These are phyloP conservation scores for Mesitornis unicolor DNA, from an alignment of 2,113 vertebrate genomes.

Conservation along the genomic window DNA sequence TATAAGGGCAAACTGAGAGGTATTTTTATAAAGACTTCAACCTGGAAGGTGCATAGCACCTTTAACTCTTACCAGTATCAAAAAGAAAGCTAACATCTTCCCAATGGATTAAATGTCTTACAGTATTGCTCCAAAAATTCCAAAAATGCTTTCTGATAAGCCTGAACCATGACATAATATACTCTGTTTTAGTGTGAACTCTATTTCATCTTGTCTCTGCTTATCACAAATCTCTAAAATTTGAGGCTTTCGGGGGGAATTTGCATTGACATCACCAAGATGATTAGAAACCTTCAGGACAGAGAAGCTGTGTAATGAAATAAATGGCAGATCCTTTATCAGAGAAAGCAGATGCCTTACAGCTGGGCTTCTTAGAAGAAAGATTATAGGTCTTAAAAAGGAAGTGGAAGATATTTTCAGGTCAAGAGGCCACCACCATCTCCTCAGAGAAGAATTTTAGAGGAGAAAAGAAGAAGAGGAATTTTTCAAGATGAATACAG, in stretches of 20 bases:
- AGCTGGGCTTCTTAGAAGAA: conserved; percentile 3
- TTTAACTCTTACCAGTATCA: not conserved
- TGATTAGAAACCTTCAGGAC: conserved; percentile 54
- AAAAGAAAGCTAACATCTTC: not conserved
- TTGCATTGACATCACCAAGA: conserved; percentile 37
- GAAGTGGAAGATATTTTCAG: not conserved
- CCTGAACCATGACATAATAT: not conserved
- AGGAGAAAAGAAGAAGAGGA: not conserved
- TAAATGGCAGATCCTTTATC: conserved; percentile 47
- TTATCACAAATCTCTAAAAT: not conserved
- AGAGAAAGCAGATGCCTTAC: conserved; percentile 24
- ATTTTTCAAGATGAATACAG: conserved; percentile 9
- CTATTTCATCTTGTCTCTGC: not conserved
- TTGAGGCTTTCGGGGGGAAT: conserved; percentile 53
- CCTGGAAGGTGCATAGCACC: not conserved
- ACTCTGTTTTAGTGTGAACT: not conserved
- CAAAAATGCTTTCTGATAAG: conserved; percentile 9
- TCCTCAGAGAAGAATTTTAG: not conserved
- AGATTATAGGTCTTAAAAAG: conserved; percentile 40
- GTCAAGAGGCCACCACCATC: not conserved
- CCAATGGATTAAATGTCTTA: not conserved
- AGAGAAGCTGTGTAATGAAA: conserved; percentile 37
- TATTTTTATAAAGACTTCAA: not conserved
- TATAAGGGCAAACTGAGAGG: not conserved
- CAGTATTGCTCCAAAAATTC: not conserved